A percentile compares a stretch with the other conserved stretches of the same genome.
These are phyloP conservation scores for Rattus norvegicus DNA, from an alignment of 2,113 vertebrate genomes.

Conservation along the genomic window GRCr8 NC_086033.1:25583001-25583500, in stretches of 20 bases:
- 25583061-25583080: conserved; percentile 55
- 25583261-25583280: not conserved
- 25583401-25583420: not conserved
- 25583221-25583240: conserved; percentile 61
- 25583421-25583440: not conserved
- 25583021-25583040: conserved; percentile 70
- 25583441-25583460: not conserved
- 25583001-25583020: conserved; percentile 56
- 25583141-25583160: not conserved
- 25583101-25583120: not conserved
- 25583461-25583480: not conserved
- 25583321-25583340: conserved; percentile 44
- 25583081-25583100: fast-evolving
- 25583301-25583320: not conserved
- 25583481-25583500: conserved; percentile 82
- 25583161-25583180: conserved; percentile 46
- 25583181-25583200: conserved; percentile 17
- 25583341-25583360: conserved; percentile 9
- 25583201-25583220: conserved; percentile 32
- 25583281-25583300: not conserved
- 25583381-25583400: not conserved
- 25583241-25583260: not conserved
- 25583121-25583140: conserved; percentile 43
- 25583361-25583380: fast-evolving
- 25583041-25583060: not conserved